Conservation (phyloP, 2,888 invertebrate genomes). For the Xestobium rufovillosum region DNA sequence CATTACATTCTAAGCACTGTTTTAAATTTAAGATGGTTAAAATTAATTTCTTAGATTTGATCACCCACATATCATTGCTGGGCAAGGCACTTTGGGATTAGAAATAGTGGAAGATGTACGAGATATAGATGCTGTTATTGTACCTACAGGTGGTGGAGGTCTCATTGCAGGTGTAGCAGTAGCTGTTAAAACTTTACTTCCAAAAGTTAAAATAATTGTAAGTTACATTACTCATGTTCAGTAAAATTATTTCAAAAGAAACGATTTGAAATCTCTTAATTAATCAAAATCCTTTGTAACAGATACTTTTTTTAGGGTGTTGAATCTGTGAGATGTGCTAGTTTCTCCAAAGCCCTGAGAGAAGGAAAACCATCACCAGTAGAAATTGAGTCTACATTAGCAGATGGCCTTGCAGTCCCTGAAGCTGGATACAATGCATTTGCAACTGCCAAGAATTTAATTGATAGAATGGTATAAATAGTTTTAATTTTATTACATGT, state of each 20-base stretch:
- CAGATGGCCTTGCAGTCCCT: slow-evolving; percentile 65
- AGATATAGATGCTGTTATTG: slow-evolving; percentile 73
- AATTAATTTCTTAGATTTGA: slow-evolving; percentile 61
- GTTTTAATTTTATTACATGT: too few relatives aligned
- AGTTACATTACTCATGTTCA: slow-evolving; percentile 40
- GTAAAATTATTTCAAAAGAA: slow-evolving; percentile 6
- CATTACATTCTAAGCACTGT: background rate
- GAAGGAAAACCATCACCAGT: slow-evolving; percentile 50
- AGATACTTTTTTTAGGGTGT: slow-evolving; percentile 66
- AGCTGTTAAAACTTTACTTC: slow-evolving; percentile 80
- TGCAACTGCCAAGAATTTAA: slow-evolving; percentile 50
- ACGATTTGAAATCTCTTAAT: too few relatives aligned
- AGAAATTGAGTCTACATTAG: slow-evolving; percentile 51
- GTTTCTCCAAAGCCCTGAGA: slow-evolving; percentile 62
- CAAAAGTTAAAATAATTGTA: slow-evolving; percentile 78
- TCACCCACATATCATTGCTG: slow-evolving; percentile 91
- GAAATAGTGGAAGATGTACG: slow-evolving; percentile 88
- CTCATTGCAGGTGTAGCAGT: slow-evolving; percentile 85
- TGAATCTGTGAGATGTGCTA: slow-evolving; percentile 86
- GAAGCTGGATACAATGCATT: slow-evolving; percentile 62
- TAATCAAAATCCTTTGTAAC: too few relatives aligned
- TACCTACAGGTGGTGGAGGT: slow-evolving; percentile 93
- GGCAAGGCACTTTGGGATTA: slow-evolving; percentile 89
- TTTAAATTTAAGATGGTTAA: slow-evolving; percentile 4
- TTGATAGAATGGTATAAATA: slow-evolving; percentile 63